Conservation (phyloP, 2,797 vertebrate species). For the Trachurus trachurus region DNA sequence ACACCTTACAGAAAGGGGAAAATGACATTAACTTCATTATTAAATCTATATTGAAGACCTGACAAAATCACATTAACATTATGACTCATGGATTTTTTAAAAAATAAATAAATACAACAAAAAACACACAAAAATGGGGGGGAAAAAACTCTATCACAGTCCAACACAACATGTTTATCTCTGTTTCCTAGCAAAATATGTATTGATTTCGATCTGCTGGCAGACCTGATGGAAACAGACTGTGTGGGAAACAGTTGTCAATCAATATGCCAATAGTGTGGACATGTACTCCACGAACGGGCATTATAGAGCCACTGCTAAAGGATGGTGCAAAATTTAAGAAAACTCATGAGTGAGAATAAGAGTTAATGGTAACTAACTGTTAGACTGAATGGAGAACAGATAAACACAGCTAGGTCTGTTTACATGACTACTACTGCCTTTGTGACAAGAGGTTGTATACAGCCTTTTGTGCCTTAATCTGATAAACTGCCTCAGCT, state of each 20-base stretch:
- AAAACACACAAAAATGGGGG: too few species aligned
- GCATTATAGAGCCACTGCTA: conserved; percentile 3
- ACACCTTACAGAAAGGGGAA: too few species aligned
- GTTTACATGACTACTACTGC: background rate
- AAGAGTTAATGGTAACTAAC: background rate
- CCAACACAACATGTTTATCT: conserved; percentile 37
- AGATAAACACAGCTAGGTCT: background rate
- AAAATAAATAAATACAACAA: too few species aligned
- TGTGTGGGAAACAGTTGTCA: conserved; percentile 47
- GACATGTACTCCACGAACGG: conserved; percentile 37
- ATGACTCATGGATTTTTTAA: background rate
- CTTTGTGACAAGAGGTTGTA: background rate
- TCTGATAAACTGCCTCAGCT: background rate
- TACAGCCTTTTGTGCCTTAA: background rate
- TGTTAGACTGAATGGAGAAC: background rate
- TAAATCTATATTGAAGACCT: background rate
- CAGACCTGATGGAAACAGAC: conserved; percentile 65
- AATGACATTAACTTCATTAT: background rate
- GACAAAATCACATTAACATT: too few species aligned
- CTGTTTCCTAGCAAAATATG: conserved; percentile 56
- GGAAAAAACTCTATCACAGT: background rate
- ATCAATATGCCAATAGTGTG: conserved; percentile 61
- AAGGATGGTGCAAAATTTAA: background rate
- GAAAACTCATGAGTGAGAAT: background rate
- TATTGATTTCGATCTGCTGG: conserved; percentile 66